Evolutionary conservation across 2,797 vertebrate species (phyloP).

Genomic region (Enoplosus armatus): DNA sequence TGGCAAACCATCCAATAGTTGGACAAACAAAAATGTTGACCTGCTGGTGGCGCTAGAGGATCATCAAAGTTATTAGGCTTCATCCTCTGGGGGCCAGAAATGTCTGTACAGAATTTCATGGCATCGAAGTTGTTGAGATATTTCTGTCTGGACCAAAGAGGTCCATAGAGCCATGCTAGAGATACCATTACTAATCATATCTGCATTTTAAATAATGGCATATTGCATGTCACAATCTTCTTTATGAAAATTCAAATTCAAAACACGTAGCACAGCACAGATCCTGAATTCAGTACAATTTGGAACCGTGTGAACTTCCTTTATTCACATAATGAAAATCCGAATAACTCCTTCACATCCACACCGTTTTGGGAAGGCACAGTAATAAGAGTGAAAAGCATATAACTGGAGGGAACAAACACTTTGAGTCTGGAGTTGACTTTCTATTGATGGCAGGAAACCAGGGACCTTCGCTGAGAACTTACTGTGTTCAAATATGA

Average conservation of each 20-base stretch:
- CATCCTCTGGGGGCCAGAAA: too few relatives aligned
- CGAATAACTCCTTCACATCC: not conserved
- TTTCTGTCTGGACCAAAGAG: not conserved
- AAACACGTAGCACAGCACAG: not conserved
- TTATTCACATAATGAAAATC: not conserved
- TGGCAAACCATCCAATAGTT: too few relatives aligned
- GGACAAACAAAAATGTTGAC: too few relatives aligned
- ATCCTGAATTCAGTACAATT: not conserved
- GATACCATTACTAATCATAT: not conserved
- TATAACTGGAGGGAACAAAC: conserved; percentile 19
- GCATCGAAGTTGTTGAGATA: not conserved
- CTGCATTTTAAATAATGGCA: not conserved
- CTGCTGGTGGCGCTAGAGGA: too few relatives aligned
- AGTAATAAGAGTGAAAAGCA: not conserved
- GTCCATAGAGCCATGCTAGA: not conserved
- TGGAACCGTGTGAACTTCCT: not conserved
- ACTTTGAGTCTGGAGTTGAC: conserved; percentile 20
- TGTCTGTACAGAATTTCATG: not conserved
- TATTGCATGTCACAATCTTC: not conserved
- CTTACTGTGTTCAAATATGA: conserved; percentile 26
- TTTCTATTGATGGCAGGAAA: conserved; percentile 37
- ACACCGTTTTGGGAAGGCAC: not conserved
- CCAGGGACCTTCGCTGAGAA: conserved; percentile 9
- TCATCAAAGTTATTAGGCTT: too few relatives aligned
- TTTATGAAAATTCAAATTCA: not conserved